These are phyloP conservation scores for Sylvia borin DNA, from an alignment of 2,797 vertebrate genomes.

Conservation along the genomic window DNA sequence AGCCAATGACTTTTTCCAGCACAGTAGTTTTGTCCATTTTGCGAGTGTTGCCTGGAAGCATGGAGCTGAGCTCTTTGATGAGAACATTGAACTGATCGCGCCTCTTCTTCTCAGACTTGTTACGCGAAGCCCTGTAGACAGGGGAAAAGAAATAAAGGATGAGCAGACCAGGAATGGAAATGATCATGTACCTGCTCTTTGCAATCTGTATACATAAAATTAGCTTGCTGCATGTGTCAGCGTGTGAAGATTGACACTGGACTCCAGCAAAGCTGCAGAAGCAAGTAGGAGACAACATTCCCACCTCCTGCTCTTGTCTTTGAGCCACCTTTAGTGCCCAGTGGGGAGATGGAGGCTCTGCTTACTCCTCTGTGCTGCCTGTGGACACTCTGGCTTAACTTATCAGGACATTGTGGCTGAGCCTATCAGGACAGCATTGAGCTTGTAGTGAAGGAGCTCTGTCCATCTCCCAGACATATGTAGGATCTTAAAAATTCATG, in stretches of 20 bases:
- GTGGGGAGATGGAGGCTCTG: background rate
- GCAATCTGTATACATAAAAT: background rate
- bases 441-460: background rate
- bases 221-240: background rate
- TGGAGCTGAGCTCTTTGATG: conserved; percentile 84
- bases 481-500: background rate
- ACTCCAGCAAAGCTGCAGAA: background rate
- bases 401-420: background rate
- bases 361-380: background rate
- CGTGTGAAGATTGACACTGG: background rate
- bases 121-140: conserved; percentile 81
- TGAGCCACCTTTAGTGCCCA: background rate
- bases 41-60: conserved; percentile 81
- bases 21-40: conserved; percentile 85
- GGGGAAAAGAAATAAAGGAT: background rate
- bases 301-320: background rate
- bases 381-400: background rate
- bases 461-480: background rate
- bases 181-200: background rate
- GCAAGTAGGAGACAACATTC: background rate
- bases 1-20: conserved; percentile 83
- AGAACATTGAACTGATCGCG: conserved; percentile 86
- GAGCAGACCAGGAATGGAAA: background rate
- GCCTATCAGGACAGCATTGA: background rate
- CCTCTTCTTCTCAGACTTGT: conserved; percentile 86